Evolutionary conservation across 2,888 invertebrate genomes (phyloP).

Genomic region (Tenthredo scrophulariae): DNA sequence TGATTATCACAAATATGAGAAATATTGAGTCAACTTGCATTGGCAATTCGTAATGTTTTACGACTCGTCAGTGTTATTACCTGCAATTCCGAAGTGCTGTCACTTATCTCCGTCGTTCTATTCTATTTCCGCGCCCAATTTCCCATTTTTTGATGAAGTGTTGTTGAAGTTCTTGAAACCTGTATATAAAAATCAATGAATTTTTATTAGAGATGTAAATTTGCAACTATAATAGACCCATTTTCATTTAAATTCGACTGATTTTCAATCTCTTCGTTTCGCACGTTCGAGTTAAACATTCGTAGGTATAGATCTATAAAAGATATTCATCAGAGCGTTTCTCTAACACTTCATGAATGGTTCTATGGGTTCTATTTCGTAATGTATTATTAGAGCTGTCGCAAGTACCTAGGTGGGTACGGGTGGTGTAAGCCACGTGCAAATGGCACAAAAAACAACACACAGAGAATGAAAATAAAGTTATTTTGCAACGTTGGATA

Average conservation of each 20-base stretch:
- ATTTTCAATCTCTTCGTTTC: background rate
- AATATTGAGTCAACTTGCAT: conserved; percentile 22
- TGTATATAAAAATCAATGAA: background rate
- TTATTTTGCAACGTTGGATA: conserved; percentile 34
- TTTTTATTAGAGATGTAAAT: too few species aligned
- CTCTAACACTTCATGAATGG: conserved; percentile 19
- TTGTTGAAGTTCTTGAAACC: background rate
- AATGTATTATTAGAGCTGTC: conserved; percentile 42
- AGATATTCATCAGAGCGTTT: conserved; percentile 5
- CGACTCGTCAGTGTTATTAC: background rate
- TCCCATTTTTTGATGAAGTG: background rate
- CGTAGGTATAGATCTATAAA: background rate
- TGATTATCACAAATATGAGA: conserved; percentile 13
- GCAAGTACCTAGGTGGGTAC: conserved; percentile 1
- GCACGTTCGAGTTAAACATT: background rate
- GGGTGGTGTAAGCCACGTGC: conserved; percentile 15
- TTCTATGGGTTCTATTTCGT: conserved; percentile 2
- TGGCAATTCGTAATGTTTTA: background rate
- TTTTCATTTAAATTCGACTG: background rate
- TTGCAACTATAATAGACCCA: too few species aligned
- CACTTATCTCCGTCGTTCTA: background rate
- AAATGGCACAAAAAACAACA: conserved; percentile 8
- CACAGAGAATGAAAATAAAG: background rate
- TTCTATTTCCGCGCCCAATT: background rate
- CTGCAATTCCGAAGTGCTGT: background rate